Conservation (phyloP, 1,140 invertebrate species). For the Drosophila rhopaloa region DNA sequence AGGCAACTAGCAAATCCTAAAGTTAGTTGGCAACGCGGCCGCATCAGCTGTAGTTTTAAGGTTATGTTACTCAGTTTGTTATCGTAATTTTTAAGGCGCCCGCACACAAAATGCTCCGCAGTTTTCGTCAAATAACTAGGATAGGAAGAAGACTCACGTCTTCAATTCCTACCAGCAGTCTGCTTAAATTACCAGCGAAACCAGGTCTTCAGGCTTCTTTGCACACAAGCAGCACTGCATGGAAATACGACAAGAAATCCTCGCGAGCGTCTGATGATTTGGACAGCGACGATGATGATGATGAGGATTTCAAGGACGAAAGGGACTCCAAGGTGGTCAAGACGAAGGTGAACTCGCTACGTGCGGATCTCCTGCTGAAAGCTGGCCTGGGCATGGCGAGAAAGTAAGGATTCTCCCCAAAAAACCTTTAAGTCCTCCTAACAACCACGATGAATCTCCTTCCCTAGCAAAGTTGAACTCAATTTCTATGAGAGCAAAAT, state of each 20-base stretch:
- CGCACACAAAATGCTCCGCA: slow-evolving; percentile 57
- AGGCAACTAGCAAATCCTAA: slow-evolving; percentile 25
- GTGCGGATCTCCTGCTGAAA: slow-evolving; percentile 89
- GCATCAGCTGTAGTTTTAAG: slow-evolving; percentile 65
- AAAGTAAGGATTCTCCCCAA: slow-evolving; percentile 85
- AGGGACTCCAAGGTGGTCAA: slow-evolving; percentile 87
- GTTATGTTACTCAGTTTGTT: slow-evolving; percentile 61
- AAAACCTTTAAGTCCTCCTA: neutral
- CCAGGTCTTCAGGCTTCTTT: slow-evolving; percentile 8
- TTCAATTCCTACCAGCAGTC: slow-evolving; percentile 1
- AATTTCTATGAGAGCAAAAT: slow-evolving; percentile 89
- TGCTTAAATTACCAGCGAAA: slow-evolving; percentile 5
- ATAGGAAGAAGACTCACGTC: slow-evolving; percentile 11
- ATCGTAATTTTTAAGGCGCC: slow-evolving; percentile 63
- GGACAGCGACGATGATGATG: slow-evolving; percentile 75
- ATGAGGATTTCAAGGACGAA: slow-evolving; percentile 81
- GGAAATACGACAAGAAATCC: slow-evolving; percentile 74
- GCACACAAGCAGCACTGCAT: slow-evolving; percentile 25
- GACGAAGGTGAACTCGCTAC: slow-evolving; percentile 86
- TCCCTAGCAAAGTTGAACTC: slow-evolving; percentile 87
- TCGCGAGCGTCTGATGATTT: slow-evolving; percentile 49
- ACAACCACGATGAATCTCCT: neutral
- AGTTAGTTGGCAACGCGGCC: slow-evolving; percentile 58
- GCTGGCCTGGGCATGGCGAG: slow-evolving; percentile 88
- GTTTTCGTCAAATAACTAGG: slow-evolving; percentile 46